Percentiles rank a stretch among this genome's conserved stretches.
phyloP scores from a whole-genome alignment of 2,888 invertebrate genomes.

The Platypus cylindrus region DNA sequence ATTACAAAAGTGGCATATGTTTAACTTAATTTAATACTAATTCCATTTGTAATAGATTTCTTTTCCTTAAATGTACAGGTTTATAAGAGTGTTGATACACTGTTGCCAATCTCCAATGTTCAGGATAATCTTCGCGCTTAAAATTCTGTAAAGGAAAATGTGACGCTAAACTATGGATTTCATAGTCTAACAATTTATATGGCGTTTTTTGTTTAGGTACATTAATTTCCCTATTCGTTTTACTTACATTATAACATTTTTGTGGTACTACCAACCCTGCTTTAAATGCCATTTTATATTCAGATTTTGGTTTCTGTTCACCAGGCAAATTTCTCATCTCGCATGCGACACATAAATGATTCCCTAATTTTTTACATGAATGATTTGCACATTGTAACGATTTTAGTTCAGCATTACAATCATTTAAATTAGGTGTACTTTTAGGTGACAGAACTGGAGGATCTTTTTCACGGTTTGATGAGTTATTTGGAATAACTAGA shows the following conservation, averaged over 20 bases:
- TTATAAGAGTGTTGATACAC: constrained; percentile 81
- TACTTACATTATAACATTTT: constrained; percentile 32
- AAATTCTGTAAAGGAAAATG: constrained; percentile 73
- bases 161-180: constrained; percentile 67
- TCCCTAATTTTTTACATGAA: constrained; percentile 23
- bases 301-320: constrained; percentile 33
- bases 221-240: constrained; percentile 22
- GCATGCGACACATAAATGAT: constrained; percentile 42
- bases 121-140: constrained; percentile 67
- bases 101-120: constrained; percentile 75
- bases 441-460: too few species aligned
- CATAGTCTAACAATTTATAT: constrained; percentile 62
- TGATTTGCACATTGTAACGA: constrained; percentile 17
- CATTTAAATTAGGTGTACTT: constrained; percentile 43
- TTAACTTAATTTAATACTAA: too few species aligned
- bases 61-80: constrained; percentile 53
- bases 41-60: constrained; percentile 56
- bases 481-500: too few species aligned
- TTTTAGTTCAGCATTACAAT: constrained; percentile 15
- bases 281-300: constrained; percentile 61
- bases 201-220: constrained; percentile 69
- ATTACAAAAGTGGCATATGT: too few species aligned
- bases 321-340: constrained; percentile 36
- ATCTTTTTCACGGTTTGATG: too few species aligned
- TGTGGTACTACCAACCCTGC: constrained; percentile 56